Evolutionary conservation across 2,113 vertebrate genomes (phyloP), one percentile per base, ranked within the genome.

Genomic region (Mus pahari): DNA sequence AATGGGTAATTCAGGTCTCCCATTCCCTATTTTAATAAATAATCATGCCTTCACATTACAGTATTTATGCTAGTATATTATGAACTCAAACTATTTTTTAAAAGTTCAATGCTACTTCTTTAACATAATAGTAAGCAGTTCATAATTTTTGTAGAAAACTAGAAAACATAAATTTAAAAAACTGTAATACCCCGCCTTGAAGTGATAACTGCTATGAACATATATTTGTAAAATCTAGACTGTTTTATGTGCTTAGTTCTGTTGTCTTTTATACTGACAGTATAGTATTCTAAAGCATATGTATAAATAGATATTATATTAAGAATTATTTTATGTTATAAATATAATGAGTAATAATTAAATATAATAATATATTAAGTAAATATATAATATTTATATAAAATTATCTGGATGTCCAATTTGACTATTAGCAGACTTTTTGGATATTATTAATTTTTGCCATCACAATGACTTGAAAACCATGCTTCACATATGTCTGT

Each of bases 141-240:
- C 58, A 90, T 22, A 74, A 60, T 79, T 39, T 88, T 83, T 45
- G 28, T 50, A 78, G 55, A 89, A 92, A 93, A 74, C 55, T 86
- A 77, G 24, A 93, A 93, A 95, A 93, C 39, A 53, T 22, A 88
- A 81, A 81, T 90, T 94, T 73, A 84, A 70, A 95, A 39, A 75
- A 45, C 9, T 84, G 11, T 91, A 50, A 68, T 11, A 82, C 88
- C n/a, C 16, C 28, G 48, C 3, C 58, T 55, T 12, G 36, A 26
- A 31, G 5, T 73, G 36, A 73, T 90, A 97, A 86, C 66, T 53
- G 58, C 60, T 95, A 16, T 62, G 58, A 92, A 81, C 3, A 82
- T 26, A 70, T 48, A 71, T 86, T 92, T 89, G 8, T 81, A 86
- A 87, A 94, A 55, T 55, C 64, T 64, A 79, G 55, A n/a, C 39